Percentiles rank a stretch among this genome's conserved stretches.
Evolutionary conservation across 2,797 vertebrate species (phyloP).

Genomic region (Manis crassicaudata): DNA sequence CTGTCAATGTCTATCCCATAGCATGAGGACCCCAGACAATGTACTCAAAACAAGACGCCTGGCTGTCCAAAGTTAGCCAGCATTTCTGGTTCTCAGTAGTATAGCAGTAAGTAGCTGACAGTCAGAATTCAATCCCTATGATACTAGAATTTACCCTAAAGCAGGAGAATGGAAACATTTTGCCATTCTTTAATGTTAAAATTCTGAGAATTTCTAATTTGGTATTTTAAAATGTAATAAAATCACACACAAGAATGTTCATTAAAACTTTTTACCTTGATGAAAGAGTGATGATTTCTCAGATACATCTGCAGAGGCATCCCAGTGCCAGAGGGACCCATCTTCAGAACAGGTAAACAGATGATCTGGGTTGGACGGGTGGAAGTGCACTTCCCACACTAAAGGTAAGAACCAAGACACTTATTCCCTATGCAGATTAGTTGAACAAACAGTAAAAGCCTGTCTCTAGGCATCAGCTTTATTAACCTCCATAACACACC

Average conservation of each 20-base stretch:
- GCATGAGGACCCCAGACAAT: neutral
- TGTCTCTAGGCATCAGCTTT: neutral
- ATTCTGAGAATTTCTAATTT: neutral
- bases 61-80: neutral
- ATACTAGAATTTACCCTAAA: neutral
- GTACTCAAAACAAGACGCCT: neutral
- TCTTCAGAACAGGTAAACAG: conserved; percentile 98
- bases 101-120: neutral
- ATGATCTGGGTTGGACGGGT: conserved; percentile 96
- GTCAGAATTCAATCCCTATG: neutral
- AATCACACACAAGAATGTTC: neutral
- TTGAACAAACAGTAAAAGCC: conserved; percentile 13
- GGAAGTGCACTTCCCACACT: conserved; percentile 99
- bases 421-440: conserved; percentile 20
- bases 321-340: conserved; percentile 97
- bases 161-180: neutral
- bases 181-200: neutral
- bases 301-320: conserved; percentile 88
- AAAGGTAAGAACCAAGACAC: conserved; percentile 40
- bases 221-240: conserved; percentile 16
- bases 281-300: conserved; percentile 93
- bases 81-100: neutral
- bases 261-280: conserved; percentile 87
- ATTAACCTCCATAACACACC: neutral
- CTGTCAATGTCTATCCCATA: neutral